These are phyloP conservation scores for Mylabris phalerata DNA, from an alignment of 1,140 invertebrate species.

Conservation along the genomic window DNA sequence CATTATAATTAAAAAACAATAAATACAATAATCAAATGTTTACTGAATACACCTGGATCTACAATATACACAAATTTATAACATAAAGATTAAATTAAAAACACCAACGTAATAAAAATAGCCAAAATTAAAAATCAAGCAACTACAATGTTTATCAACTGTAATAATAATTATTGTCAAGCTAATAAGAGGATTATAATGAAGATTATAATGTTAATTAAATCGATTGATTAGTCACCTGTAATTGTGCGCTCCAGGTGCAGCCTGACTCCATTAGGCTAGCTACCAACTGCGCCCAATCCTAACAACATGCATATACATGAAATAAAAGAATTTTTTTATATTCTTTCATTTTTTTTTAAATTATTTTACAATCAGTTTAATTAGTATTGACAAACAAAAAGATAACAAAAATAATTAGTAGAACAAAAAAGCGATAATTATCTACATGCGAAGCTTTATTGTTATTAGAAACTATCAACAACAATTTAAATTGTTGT, in stretches of 20 bases:
- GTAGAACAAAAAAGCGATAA: not conserved
- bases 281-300: slow-evolving; percentile 73
- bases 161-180: no score
- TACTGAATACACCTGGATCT: no score
- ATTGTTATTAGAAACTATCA: not conserved
- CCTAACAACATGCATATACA: slow-evolving; percentile 50
- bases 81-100: no score
- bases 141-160: no score
- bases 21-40: no score
- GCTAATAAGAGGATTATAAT: not conserved
- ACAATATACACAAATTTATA: no score
- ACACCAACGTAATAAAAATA: no score
- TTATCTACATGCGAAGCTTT: slow-evolving; percentile 2
- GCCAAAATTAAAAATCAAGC: no score
- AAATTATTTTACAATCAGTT: no score
- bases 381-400: no score
- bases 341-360: not conserved
- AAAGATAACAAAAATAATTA: not conserved
- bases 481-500: no score
- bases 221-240: slow-evolving; percentile 49
- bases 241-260: slow-evolving; percentile 67
- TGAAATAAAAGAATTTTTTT: slow-evolving; percentile 1
- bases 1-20: no score
- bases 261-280: slow-evolving; percentile 70
- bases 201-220: not conserved